Conservation (phyloP, 2,888 invertebrate genomes). For the Eupithecia subumbrata region DNA sequence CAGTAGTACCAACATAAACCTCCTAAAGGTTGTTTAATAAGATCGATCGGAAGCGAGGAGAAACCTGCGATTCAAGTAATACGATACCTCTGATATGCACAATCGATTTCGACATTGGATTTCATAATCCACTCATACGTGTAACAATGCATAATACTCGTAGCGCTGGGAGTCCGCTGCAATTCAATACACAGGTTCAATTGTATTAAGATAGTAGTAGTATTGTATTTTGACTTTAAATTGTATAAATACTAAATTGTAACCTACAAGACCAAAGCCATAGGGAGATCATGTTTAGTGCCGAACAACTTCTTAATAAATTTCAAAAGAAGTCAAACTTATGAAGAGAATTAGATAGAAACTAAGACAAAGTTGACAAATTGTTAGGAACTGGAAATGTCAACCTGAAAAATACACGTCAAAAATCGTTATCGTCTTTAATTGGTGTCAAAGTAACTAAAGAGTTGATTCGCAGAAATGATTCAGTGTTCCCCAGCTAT, state of each 20-base stretch:
- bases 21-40: background rate
- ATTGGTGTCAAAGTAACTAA: background rate
- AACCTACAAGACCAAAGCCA: background rate
- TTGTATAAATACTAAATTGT: background rate
- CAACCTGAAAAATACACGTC: background rate
- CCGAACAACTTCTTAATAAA: background rate
- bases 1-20: background rate
- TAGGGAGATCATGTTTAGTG: background rate
- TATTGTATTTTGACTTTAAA: background rate
- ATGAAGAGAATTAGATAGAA: background rate
- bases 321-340: background rate
- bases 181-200: constrained; percentile 12
- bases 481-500: background rate
- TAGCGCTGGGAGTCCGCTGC: background rate
- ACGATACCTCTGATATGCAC: constrained; percentile 19
- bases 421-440: background rate
- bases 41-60: constrained; percentile 18
- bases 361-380: background rate
- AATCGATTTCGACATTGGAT: constrained; percentile 29
- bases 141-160: constrained; percentile 22
- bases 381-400: background rate
- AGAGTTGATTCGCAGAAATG: constrained; percentile 3
- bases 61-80: constrained; percentile 19
- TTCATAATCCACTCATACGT: constrained; percentile 15
- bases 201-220: background rate